A percentile compares a stretch with the other conserved stretches of the same genome.
Evolutionary conservation across 2,888 invertebrate genomes (phyloP).

Genomic region (Brachypalpus laphriformis): DNA sequence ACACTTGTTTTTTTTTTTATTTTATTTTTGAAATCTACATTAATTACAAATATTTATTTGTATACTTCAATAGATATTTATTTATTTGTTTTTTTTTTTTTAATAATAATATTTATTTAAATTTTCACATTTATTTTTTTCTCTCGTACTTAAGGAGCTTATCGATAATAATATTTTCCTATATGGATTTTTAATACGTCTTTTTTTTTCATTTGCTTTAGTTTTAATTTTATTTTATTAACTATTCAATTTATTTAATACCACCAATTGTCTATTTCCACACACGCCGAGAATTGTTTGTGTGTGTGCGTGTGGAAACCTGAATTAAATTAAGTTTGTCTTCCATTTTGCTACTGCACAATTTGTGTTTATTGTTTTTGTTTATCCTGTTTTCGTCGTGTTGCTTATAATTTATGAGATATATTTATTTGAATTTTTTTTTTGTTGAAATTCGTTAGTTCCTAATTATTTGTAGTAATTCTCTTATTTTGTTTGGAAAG

Average conservation of each 20-base stretch:
- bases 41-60: slow-evolving; percentile 70
- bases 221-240: slow-evolving; percentile 57
- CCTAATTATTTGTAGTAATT: slow-evolving; percentile 57
- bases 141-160: slow-evolving; percentile 68
- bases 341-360: slow-evolving; percentile 57
- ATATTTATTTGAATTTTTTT: slow-evolving; percentile 10
- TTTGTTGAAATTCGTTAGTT: slow-evolving; percentile 70
- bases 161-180: slow-evolving; percentile 72
- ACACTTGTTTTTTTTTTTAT: slow-evolving; percentile 48
- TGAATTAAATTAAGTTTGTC: slow-evolving; percentile 72
- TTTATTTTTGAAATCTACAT: slow-evolving; percentile 68
- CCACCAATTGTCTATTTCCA: slow-evolving; percentile 72
- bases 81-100: slow-evolving; percentile 56
- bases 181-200: slow-evolving; percentile 65
- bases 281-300: slow-evolving; percentile 49
- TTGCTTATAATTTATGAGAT: slow-evolving; percentile 58
- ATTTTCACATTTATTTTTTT: slow-evolving; percentile 56
- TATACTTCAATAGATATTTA: slow-evolving; percentile 67
- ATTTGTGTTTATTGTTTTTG: slow-evolving; percentile 58
- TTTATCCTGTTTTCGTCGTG: slow-evolving; percentile 67
- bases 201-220: slow-evolving; percentile 37
- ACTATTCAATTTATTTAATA: slow-evolving; percentile 73
- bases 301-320: slow-evolving; percentile 66
- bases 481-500: slow-evolving; percentile 26
- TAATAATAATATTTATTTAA: slow-evolving; percentile 61